Percentiles rank a stretch among this genome's conserved stretches.
Evolutionary conservation across 1,140 invertebrate genomes (phyloP).

Genomic region (Helicorthomorpha holstii): DNA sequence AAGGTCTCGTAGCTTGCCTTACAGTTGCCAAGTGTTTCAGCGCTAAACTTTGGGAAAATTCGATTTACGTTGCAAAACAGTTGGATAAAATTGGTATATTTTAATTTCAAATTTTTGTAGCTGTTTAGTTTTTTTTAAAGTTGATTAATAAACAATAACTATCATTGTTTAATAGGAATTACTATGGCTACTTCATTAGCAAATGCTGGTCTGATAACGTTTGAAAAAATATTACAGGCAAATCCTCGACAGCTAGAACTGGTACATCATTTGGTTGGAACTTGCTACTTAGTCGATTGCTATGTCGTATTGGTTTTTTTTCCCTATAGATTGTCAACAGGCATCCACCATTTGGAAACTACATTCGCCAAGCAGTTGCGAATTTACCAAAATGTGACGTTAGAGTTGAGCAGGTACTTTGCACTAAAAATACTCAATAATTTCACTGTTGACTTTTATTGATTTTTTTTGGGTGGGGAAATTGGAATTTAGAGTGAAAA

Average conservation of each 20-base stretch:
- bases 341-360: slow-evolving; percentile 34
- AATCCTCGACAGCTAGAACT: slow-evolving; percentile 56
- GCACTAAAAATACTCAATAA: background rate
- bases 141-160: background rate
- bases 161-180: slow-evolving; percentile 16
- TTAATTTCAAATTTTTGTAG: background rate
- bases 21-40: slow-evolving; percentile 45
- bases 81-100: slow-evolving; percentile 43
- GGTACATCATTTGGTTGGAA: slow-evolving; percentile 18
- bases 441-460: slow-evolving; percentile 3
- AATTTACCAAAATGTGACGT: slow-evolving; percentile 30
- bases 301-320: background rate
- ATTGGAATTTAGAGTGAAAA: slow-evolving; percentile 9
- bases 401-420: slow-evolving; percentile 27
- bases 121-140: background rate
- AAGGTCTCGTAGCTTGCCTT: too few relatives aligned
- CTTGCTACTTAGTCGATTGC: background rate
- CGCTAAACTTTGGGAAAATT: slow-evolving; percentile 55
- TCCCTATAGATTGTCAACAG: slow-evolving; percentile 27
- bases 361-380: slow-evolving; percentile 21
- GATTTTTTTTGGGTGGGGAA: slow-evolving; percentile 1
- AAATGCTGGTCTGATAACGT: slow-evolving; percentile 43
- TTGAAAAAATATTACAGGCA: slow-evolving; percentile 40
- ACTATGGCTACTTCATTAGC: slow-evolving; percentile 43
- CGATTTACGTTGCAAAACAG: slow-evolving; percentile 46